Base-by-base conservation (phyloP, 2,113 vertebrate species). In the Coracopsis vasa region DNA sequence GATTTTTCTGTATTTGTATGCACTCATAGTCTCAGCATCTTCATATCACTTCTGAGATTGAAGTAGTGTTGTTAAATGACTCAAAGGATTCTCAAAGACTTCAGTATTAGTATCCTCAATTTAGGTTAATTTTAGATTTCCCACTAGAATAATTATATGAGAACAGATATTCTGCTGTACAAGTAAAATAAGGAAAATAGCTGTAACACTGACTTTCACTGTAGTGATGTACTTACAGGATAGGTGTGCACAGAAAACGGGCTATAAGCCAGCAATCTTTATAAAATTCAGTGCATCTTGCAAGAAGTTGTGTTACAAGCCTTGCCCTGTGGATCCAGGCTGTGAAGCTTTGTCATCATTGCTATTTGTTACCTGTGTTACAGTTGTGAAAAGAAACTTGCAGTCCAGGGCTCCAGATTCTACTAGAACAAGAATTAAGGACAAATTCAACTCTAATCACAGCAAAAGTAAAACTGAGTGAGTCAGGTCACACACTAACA, bases 51-150 rank as follows among this genome's bases (percentile, higher is more conserved):
- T 41, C 28, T 67, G 78, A 65, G 33, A 88, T 2, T 41, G 51
- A 93, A 71, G 33, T 35, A 67, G 19, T 66, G n/a, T 33, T 86
- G 42, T 67, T 71, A 51, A 92, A 74, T 60, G 13, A 41, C 9
- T 78, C 13, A 35, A 35, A 58, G n/a, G 41, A 65, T 95, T 65
- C n/a, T 65, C 67, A 91, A 89, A 89, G 44, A 45, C 54, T 67
- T 27, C 20, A 81, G 27, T 74, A 54, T 50, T 70, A 54, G 62
- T 18, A 92, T 67, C 29, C 33, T 74, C 47, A 91, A 51, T 84
- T 84, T 64, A 81, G 69, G 69, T 19, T 72, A 91, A 84, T 74
- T 91, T 91, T 86, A 84, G 58, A 74, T 95, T 95, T 95, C 61
- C 47, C 64, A 44, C 11, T 51, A 67, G 72, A 92, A 86, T 81